Evolutionary conservation across 2,888 invertebrate genomes (phyloP), one percentile per base, ranked within the genome.

Genomic region (Tiphia femorata): DNA sequence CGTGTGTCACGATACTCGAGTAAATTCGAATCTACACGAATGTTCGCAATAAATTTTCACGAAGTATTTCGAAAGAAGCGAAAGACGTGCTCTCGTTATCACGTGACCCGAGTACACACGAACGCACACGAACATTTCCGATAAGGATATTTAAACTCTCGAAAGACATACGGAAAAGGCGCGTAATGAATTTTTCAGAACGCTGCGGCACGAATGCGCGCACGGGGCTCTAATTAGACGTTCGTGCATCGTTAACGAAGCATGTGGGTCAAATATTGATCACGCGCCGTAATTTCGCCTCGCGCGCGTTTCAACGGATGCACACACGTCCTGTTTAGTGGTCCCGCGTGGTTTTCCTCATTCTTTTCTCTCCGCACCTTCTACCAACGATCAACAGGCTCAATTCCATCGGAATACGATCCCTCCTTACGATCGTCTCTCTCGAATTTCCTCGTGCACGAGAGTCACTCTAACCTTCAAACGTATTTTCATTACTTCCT

Each of bases 191-290:
- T n/a, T n/a, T 14, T 33, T 33, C 8, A 14, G 14, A 33, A 33
- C 33, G 33, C 33, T 33, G 33, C 33, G 12, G 33, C 33, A 5
- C 8, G 33, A 33, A 33, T 33, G 33, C 33, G 12, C 12, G 12
- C 14, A 14, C 33, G 33, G 14, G 14, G 12, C 20, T 20, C 41
- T 23, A 17, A 19, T 59, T 35, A 49, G 20, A 42, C 25, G 41
- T 8, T 55, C 30, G 55, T n/a, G 42, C 44, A 41, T 21, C 38
- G 51, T 35, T 20, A 56, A 50, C 25, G 16, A 12, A 37, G 37
- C 46, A 53, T 42, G 29, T 49, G 49, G 60, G 52, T 60, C 60
- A 42, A 53, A 53, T 58, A 53, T 60, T 58, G 60, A 60, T 52
- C 51, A 10, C 21, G 29, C 16, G 41, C n/a, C 47, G 43, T 47